A percentile compares a stretch with the other conserved stretches of the same genome.
Conservation (phyloP, 2,888 invertebrate species). For the Chouioia cunea region DNA sequence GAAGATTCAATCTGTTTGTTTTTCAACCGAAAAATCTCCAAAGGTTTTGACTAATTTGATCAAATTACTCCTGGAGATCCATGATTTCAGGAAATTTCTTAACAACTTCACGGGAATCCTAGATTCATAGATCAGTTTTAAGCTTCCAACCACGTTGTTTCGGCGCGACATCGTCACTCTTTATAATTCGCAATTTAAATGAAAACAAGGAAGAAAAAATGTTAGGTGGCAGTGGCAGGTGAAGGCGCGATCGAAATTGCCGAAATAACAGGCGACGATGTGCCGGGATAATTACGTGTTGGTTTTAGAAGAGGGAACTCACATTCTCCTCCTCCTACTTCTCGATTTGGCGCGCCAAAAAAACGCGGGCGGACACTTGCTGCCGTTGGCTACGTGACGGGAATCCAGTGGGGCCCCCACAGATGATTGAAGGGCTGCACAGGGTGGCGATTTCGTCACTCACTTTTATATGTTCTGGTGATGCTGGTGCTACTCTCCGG, state of each 20-base stretch:
- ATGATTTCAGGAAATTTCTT: conserved; percentile 37
- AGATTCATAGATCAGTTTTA: neutral
- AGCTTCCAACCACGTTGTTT: no score
- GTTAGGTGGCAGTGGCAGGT: conserved; percentile 37
- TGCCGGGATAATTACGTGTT: conserved; percentile 66
- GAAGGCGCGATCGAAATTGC: conserved; percentile 47
- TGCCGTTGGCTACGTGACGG: conserved; percentile 37
- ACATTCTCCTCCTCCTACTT: conserved; percentile 59
- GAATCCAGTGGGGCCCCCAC: conserved; percentile 27
- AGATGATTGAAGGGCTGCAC: conserved; percentile 45
- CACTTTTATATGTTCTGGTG: conserved; percentile 3
- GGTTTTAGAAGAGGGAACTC: conserved; percentile 66
- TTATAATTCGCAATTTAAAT: conserved; percentile 50
- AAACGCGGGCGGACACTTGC: conserved; percentile 33
- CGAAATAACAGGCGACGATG: conserved; percentile 59
- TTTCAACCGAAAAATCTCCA: conserved; percentile 36
- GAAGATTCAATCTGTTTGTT: conserved; percentile 40
- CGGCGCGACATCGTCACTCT: neutral
- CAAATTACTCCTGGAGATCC: conserved; percentile 24
- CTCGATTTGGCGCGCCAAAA: conserved; percentile 61
- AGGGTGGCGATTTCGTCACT: conserved; percentile 49
- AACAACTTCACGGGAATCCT: conserved; percentile 30
- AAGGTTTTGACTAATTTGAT: conserved; percentile 37
- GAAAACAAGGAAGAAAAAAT: conserved; percentile 43
- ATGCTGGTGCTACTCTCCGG: neutral